These are phyloP conservation scores for Yponomeuta evonymella DNA, from an alignment of 2,888 invertebrate genomes.

Conservation along the genomic window DNA sequence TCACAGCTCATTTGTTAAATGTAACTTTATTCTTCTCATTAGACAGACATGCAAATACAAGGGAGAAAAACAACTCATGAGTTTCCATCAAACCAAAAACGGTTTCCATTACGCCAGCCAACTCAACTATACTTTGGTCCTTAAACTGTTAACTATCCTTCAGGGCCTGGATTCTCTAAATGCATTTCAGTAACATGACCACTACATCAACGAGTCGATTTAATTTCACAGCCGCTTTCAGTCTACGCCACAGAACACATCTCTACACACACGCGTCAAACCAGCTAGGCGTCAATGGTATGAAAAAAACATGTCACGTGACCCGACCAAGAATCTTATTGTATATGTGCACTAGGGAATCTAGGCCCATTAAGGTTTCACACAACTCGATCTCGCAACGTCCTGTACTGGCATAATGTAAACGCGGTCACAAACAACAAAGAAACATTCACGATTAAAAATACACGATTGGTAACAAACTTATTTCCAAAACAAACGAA, in stretches of 20 bases:
- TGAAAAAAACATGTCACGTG: too few relatives aligned
- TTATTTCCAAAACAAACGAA: conserved; percentile 37
- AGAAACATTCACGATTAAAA: conserved; percentile 44
- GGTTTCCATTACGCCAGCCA: neutral
- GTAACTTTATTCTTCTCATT: conserved; percentile 71
- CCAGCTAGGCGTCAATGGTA: too few relatives aligned
- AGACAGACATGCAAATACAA: conserved; percentile 70
- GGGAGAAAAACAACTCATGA: conserved; percentile 50
- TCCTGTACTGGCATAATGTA: neutral
- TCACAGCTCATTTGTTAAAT: conserved; percentile 36
- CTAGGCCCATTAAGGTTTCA: neutral
- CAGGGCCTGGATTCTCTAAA: neutral
- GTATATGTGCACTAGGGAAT: too few relatives aligned
- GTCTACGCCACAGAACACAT: too few relatives aligned
- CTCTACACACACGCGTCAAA: too few relatives aligned
- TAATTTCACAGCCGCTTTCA: too few relatives aligned
- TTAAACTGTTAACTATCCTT: neutral
- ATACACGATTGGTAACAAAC: conserved; percentile 57
- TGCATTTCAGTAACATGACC: too few relatives aligned
- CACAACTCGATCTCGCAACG: neutral
- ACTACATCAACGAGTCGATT: too few relatives aligned
- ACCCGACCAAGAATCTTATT: too few relatives aligned
- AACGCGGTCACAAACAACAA: conserved; percentile 23
- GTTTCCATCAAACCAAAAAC: conserved; percentile 40
- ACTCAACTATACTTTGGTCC: neutral